Percentiles rank a stretch among this genome's conserved stretches.
phyloP scores from a whole-genome alignment of 1,140 invertebrate genomes.

The Lasaia peninsularis region DNA sequence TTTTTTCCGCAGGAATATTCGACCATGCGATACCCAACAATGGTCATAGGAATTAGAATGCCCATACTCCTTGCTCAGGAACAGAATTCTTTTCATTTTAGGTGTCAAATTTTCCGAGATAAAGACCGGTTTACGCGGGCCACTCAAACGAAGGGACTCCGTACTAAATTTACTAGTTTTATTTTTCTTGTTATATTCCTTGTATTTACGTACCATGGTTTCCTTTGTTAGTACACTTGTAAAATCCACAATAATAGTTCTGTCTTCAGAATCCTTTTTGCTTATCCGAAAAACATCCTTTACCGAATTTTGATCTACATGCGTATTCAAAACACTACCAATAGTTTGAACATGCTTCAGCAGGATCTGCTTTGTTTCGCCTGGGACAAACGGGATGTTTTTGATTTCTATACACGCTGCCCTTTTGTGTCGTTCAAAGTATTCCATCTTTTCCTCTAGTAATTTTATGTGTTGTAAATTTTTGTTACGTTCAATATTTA shows the following conservation, averaged over 20 bases:
- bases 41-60: slow-evolving; percentile 19
- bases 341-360: neutral
- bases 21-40: slow-evolving; percentile 27
- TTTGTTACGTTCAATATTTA: slow-evolving; percentile 8
- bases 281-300: neutral
- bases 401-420: slow-evolving; percentile 17
- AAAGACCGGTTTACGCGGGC: slow-evolving; percentile 12
- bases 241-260: slow-evolving; percentile 21
- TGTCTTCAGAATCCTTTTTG: neutral
- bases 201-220: neutral
- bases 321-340: neutral
- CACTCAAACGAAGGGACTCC: neutral
- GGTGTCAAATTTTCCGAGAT: slow-evolving; percentile 16
- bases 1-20: slow-evolving; percentile 25
- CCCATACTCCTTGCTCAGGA: slow-evolving; percentile 19
- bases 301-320: neutral
- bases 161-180: slow-evolving; percentile 18
- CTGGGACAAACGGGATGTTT: slow-evolving; percentile 12
- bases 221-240: slow-evolving; percentile 16
- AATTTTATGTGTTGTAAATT: slow-evolving; percentile 9
- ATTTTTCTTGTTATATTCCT: slow-evolving; percentile 11
- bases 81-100: slow-evolving; percentile 25
- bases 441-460: slow-evolving; percentile 16
- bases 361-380: slow-evolving; percentile 9
- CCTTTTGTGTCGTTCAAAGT: slow-evolving; percentile 7